phyloP scores from a whole-genome alignment of 2,888 invertebrate species.

The Ophion costatus region DNA sequence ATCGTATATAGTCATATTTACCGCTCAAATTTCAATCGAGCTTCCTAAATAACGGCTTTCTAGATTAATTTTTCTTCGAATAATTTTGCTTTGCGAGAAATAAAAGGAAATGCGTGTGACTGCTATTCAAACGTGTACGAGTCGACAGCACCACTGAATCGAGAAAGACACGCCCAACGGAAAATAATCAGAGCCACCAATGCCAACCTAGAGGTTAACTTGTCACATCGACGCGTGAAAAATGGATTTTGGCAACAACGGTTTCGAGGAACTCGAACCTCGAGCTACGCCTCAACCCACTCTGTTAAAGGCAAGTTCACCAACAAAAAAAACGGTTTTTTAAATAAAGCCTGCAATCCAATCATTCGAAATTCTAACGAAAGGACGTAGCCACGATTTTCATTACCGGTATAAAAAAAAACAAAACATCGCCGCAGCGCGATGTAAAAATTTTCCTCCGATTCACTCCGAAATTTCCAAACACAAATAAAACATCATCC shows the following conservation, averaged over 20 bases:
- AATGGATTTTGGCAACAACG: conserved; percentile 69
- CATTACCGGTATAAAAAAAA: background rate
- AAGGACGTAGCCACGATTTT: background rate
- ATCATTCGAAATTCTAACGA: background rate
- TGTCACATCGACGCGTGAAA: conserved; percentile 11
- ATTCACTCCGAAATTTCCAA: no score
- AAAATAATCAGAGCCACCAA: background rate
- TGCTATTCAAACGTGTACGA: background rate
- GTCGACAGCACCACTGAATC: background rate
- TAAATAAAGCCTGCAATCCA: background rate
- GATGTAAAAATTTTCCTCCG: no score
- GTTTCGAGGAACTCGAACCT: conserved; percentile 77
- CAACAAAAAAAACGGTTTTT: background rate
- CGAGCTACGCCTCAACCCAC: conserved; percentile 75
- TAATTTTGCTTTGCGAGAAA: background rate
- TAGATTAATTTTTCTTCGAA: background rate
- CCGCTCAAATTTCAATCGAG: background rate
- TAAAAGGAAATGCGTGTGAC: background rate
- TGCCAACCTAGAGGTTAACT: conserved; percentile 42
- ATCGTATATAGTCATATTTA: background rate
- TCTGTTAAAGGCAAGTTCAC: conserved; percentile 32
- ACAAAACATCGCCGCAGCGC: no score
- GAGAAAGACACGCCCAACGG: background rate
- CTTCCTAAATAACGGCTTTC: background rate
- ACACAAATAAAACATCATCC: no score